A percentile compares a stretch with the other conserved stretches of the same genome.
These are phyloP conservation scores for Andrena chrysosceles DNA, from an alignment of 2,888 invertebrate species.

Conservation along the genomic window DNA sequence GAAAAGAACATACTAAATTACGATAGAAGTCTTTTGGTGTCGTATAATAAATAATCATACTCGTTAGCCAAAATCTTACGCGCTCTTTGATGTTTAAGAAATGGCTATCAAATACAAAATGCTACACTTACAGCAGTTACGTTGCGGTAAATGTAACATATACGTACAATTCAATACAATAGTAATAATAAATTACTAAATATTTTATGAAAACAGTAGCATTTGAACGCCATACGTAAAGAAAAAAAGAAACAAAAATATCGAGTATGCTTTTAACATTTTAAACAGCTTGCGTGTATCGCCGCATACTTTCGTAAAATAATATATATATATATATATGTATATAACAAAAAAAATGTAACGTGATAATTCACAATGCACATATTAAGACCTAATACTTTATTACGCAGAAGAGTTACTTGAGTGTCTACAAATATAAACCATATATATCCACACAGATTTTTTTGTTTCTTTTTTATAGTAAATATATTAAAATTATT, in stretches of 20 bases:
- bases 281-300: conserved; percentile 26
- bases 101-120: background rate
- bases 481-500: conserved; percentile 48
- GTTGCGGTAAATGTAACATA: background rate
- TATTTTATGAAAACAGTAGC: conserved; percentile 30
- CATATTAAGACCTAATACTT: conserved; percentile 52
- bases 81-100: conserved; percentile 40
- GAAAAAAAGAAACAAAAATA: conserved; percentile 22
- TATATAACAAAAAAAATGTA: conserved; percentile 39
- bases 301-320: conserved; percentile 30
- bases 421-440: conserved; percentile 62
- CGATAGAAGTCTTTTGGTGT: conserved; percentile 47
- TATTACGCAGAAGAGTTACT: conserved; percentile 47
- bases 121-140: background rate
- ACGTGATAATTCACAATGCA: conserved; percentile 51
- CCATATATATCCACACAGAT: conserved; percentile 52
- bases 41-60: conserved; percentile 47
- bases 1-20: conserved; percentile 46
- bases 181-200: conserved; percentile 42
- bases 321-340: conserved; percentile 31
- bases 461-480: conserved; percentile 42
- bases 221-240: conserved; percentile 16
- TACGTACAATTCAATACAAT: conserved; percentile 16
- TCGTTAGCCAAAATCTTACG: conserved; percentile 27
- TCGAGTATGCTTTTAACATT: conserved; percentile 28